These are phyloP conservation scores for Cheilosia urbana DNA, from an alignment of 2,888 invertebrate species.

Conservation along the genomic window DNA sequence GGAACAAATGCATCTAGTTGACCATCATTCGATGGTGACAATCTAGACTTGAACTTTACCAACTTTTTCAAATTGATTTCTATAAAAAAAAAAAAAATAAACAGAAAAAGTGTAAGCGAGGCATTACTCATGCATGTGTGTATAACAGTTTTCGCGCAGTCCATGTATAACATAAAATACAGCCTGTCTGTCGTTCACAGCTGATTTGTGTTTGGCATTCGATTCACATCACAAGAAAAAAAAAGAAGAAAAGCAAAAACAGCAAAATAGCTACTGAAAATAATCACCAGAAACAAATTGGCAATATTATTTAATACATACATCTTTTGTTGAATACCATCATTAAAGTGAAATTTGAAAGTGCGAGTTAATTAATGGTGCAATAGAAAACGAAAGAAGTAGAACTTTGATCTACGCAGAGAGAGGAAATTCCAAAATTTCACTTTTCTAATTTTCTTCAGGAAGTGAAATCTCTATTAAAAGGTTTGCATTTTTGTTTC, in stretches of 20 bases:
- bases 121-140: slow-evolving; percentile 22
- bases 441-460: slow-evolving; percentile 41
- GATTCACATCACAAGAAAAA: slow-evolving; percentile 35
- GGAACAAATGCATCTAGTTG: slow-evolving; percentile 82
- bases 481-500: slow-evolving; percentile 55
- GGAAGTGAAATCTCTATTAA: slow-evolving; percentile 47
- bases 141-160: slow-evolving; percentile 58
- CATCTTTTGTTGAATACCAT: not conserved
- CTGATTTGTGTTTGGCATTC: slow-evolving; percentile 65
- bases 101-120: slow-evolving; percentile 54
- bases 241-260: slow-evolving; percentile 42
- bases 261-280: slow-evolving; percentile 24
- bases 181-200: slow-evolving; percentile 46
- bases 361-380: slow-evolving; percentile 28
- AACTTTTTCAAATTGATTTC: slow-evolving; percentile 82
- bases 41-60: slow-evolving; percentile 79
- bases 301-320: slow-evolving; percentile 4
- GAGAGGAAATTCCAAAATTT: slow-evolving; percentile 30
- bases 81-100: slow-evolving; percentile 55
- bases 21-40: slow-evolving; percentile 76
- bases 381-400: slow-evolving; percentile 24
- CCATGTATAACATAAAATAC: slow-evolving; percentile 52
- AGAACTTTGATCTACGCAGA: slow-evolving; percentile 26
- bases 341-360: slow-evolving; percentile 68
- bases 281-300: slow-evolving; percentile 28